These are phyloP conservation scores for Actias luna DNA, from an alignment of 2,888 invertebrate species.

Conservation along the genomic window DNA sequence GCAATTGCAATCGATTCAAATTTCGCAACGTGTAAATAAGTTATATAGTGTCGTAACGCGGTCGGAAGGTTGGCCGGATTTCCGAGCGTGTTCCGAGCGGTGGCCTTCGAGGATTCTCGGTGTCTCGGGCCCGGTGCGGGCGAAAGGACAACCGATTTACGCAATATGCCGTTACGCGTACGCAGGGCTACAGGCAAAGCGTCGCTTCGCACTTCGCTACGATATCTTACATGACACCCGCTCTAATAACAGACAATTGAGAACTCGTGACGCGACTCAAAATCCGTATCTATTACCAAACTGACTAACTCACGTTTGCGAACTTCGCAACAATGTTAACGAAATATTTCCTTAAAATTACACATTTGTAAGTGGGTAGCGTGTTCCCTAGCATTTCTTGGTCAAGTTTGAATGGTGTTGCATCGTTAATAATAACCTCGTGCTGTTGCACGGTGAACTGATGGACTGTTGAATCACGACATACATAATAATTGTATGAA, in stretches of 20 bases:
- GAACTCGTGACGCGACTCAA: conserved; percentile 54
- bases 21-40: conserved; percentile 81
- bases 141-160: conserved; percentile 66
- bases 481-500: background rate
- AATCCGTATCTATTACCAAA: conserved; percentile 61
- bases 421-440: conserved; percentile 21
- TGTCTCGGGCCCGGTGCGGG: conserved; percentile 62
- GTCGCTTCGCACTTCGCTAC: conserved; percentile 10
- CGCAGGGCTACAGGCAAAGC: conserved; percentile 14
- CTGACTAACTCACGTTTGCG: conserved; percentile 69
- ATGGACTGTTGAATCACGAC: background rate
- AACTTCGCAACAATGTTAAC: conserved; percentile 69
- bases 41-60: conserved; percentile 79
- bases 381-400: conserved; percentile 54
- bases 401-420: conserved; percentile 53
- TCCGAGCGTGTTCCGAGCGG: conserved; percentile 79
- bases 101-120: conserved; percentile 78
- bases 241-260: conserved; percentile 45
- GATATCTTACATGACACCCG: conserved; percentile 27
- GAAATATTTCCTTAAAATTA: conserved; percentile 63
- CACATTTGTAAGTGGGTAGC: conserved; percentile 48
- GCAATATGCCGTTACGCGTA: conserved; percentile 52
- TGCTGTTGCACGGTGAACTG: conserved; percentile 24
- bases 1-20: conserved; percentile 80
- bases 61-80: conserved; percentile 82